phyloP scores from a whole-genome alignment of 2,113 vertebrate species.

The Amphilophus citrinellus region DNA sequence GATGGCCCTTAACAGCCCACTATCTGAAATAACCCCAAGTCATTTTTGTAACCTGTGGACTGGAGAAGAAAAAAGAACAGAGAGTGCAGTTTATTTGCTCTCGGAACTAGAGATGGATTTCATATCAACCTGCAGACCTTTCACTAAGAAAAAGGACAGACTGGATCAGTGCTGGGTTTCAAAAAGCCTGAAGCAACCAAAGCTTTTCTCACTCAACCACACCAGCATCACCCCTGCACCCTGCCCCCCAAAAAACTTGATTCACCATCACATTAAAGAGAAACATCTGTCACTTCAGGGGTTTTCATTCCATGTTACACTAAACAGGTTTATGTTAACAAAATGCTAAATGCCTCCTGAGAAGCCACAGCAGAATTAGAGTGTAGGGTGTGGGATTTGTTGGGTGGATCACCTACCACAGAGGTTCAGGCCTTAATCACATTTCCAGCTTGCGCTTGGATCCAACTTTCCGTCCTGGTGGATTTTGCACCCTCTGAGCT shows the following conservation, averaged over 20 bases:
- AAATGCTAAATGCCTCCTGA: slow-evolving; percentile 71
- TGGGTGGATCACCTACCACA: slow-evolving; percentile 53
- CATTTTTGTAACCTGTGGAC: slow-evolving; percentile 21
- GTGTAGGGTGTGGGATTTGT: slow-evolving; percentile 51
- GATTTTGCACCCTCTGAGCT: slow-evolving; percentile 59
- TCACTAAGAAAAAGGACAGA: slow-evolving; percentile 21
- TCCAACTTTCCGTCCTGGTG: slow-evolving; percentile 61
- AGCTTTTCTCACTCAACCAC: slow-evolving; percentile 37
- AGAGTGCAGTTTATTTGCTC: slow-evolving; percentile 29
- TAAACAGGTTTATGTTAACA: slow-evolving; percentile 79
- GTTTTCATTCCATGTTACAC: slow-evolving; percentile 67
- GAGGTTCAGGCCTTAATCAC: slow-evolving; percentile 69
- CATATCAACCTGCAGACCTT: slow-evolving; percentile 38
- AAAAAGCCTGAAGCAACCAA: slow-evolving; percentile 62
- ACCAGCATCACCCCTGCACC: background rate
- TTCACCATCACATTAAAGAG: slow-evolving; percentile 66
- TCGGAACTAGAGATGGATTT: slow-evolving; percentile 39
- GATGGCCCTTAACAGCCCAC: slow-evolving; percentile 36
- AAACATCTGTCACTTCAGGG: slow-evolving; percentile 76
- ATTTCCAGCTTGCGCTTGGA: slow-evolving; percentile 63
- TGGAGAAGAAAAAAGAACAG: slow-evolving; percentile 11
- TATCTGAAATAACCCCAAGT: slow-evolving; percentile 41
- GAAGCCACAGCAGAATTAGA: slow-evolving; percentile 53
- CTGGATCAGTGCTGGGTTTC: slow-evolving; percentile 52
- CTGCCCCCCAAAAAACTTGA: background rate